Evolutionary conservation across 2,888 invertebrate species (phyloP), one percentile per base, ranked within the genome.

Genomic region (Brachyptera risi): DNA sequence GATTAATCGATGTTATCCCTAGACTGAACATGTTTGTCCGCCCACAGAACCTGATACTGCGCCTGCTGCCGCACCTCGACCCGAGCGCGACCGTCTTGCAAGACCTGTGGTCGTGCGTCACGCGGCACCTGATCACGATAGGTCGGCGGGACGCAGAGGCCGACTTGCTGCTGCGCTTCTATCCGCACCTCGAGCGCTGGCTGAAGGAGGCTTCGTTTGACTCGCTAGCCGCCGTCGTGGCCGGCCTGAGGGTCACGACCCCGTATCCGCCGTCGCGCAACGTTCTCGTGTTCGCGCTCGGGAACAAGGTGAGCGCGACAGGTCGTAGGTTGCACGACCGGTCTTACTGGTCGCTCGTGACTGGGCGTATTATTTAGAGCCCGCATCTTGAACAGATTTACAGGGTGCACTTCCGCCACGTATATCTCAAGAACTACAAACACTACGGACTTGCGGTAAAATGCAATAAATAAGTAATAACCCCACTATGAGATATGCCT

Each of bases 11-110:
- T n/a, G n/a, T n/a, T n/a, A n/a, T n/a, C n/a, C n/a, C n/a, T n/a
- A n/a, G n/a, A n/a, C n/a, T n/a, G n/a, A n/a, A n/a, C n/a, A n/a
- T n/a, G n/a, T n/a, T n/a, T n/a, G n/a, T n/a, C n/a, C n/a, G n/a
- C n/a, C n/a, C n/a, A n/a, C 72, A 90, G 88, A 80, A 80, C 71
- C 73, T 91, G 60, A 73, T 90, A 56, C 75, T 83, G 26, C 81
- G 91, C 62, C 81, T 90, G 69, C 76, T 90, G 72, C 78, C 82
- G 0, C 84, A 83, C 59, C 76, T 82, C 62, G 76, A 76, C 3
- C 69, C 76, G 1, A 69, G 84, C 51, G 70, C 66, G 65, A 68
- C 73, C 9, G 67, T 69, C 19, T 80, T 82, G 13, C 71, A 82
- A 27, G 79, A 79, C 63, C 69, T 86, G 51, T 87, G 87, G 87